Evolutionary conservation across 2,888 invertebrate genomes (phyloP).

Genomic region (Mimumesa dahlbomi): DNA sequence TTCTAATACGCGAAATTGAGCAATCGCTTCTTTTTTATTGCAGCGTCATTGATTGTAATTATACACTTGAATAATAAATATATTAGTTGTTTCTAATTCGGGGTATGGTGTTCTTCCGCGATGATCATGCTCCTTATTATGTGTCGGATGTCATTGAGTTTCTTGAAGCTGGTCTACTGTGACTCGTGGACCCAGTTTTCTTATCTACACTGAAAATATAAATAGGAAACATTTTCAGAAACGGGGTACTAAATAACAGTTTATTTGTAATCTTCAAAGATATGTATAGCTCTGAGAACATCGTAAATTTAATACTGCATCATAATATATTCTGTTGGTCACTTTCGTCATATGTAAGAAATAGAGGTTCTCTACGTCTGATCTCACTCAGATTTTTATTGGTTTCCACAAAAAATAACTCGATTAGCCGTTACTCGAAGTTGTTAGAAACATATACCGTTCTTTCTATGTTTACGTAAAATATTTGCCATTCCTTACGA

Average conservation of each 20-base stretch:
- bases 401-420: no score
- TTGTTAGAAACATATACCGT: no score
- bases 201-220: constrained; percentile 69
- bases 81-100: constrained; percentile 2
- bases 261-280: neutral
- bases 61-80: constrained; percentile 20
- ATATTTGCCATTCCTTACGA: no score
- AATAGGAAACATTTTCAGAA: constrained; percentile 10
- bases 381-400: no score
- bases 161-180: constrained; percentile 75
- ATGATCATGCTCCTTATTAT: no score
- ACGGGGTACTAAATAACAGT: constrained; percentile 2
- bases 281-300: no score
- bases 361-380: no score
- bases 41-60: constrained; percentile 14
- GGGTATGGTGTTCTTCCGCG: constrained; percentile 4
- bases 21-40: constrained; percentile 34
- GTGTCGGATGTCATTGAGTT: constrained; percentile 71
- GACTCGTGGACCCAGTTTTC: constrained; percentile 69
- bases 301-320: no score
- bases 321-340: no score
- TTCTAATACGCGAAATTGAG: constrained; percentile 41
- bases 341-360: no score
- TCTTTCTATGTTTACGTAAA: no score
- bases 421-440: no score